A percentile compares a stretch with the other conserved stretches of the same genome.
phyloP scores from a whole-genome alignment of 2,888 invertebrate species.

The Ochlodes sylvanus region DNA sequence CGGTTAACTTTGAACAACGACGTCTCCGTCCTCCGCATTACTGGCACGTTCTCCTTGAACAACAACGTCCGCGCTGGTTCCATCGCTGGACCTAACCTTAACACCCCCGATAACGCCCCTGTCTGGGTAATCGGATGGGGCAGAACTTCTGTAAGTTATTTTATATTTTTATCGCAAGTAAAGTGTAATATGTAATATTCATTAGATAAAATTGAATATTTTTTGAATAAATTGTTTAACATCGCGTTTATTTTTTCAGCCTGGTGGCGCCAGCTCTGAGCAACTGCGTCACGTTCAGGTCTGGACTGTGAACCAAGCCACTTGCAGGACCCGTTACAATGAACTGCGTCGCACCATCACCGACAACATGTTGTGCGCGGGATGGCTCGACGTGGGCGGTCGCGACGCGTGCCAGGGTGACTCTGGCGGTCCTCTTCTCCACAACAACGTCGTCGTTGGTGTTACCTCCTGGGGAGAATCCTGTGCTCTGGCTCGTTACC shows the following conservation, averaged over 20 bases:
- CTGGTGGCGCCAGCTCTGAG: constrained; percentile 50
- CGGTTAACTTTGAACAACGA: constrained; percentile 49
- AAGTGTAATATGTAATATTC: too few relatives aligned
- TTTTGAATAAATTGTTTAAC: constrained; percentile 1
- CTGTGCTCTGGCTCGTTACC: constrained; percentile 52
- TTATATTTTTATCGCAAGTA: too few relatives aligned
- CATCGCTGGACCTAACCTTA: constrained; percentile 56
- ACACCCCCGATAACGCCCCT: constrained; percentile 54
- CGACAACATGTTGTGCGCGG: constrained; percentile 59
- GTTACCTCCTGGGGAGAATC: constrained; percentile 55
- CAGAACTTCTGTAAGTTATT: constrained; percentile 37
- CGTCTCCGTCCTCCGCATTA: constrained; percentile 57
- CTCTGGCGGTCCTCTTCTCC: constrained; percentile 51
- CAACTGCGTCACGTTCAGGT: constrained; percentile 57
- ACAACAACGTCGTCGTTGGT: constrained; percentile 47
- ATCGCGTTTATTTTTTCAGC: constrained; percentile 44
- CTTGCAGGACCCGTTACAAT: constrained; percentile 52
- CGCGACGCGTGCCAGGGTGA: constrained; percentile 60
- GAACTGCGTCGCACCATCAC: constrained; percentile 46
- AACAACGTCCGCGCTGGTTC: constrained; percentile 46
- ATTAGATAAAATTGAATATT: too few relatives aligned
- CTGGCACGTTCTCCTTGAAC: constrained; percentile 45
- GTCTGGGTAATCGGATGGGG: constrained; percentile 77
- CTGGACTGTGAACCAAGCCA: constrained; percentile 52
- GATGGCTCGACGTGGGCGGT: too few relatives aligned